Evolutionary conservation across 2,888 invertebrate genomes (phyloP).

Genomic region (Melanargia galathea): DNA sequence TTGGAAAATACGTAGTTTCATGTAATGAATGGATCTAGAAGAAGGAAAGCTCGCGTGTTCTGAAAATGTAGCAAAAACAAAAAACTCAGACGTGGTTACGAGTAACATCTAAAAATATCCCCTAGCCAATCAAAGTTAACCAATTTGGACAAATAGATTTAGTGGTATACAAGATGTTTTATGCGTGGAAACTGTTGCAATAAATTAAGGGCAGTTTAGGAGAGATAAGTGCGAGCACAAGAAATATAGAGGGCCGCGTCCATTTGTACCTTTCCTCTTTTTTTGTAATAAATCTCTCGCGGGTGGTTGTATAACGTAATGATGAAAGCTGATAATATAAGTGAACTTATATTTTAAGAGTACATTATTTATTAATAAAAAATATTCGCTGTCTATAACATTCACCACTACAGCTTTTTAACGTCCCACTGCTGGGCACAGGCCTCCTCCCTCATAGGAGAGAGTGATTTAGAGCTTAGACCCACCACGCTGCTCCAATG

Average conservation of each 20-base stretch:
- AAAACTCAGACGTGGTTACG: background rate
- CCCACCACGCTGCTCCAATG: too few species aligned
- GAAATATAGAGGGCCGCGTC: slow-evolving; percentile 14
- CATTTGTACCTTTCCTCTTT: slow-evolving; percentile 27
- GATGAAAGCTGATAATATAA: slow-evolving; percentile 25
- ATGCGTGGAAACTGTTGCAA: slow-evolving; percentile 22
- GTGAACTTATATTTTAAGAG: slow-evolving; percentile 14
- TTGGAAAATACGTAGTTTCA: background rate
- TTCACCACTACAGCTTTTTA: too few species aligned
- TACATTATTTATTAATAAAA: background rate
- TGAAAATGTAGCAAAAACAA: background rate
- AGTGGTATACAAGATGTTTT: background rate
- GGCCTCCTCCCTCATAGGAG: too few species aligned
- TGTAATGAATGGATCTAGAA: background rate
- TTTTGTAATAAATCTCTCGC: slow-evolving; percentile 27
- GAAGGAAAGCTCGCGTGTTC: background rate
- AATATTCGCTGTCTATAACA: too few species aligned
- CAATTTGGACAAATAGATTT: background rate
- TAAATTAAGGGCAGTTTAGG: slow-evolving; percentile 25
- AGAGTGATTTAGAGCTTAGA: too few species aligned
- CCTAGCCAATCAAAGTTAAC: background rate
- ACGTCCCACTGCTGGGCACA: too few species aligned
- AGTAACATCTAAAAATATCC: background rate
- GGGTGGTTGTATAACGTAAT: slow-evolving; percentile 17
- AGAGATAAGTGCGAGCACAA: slow-evolving; percentile 26